These are phyloP conservation scores for Grantiella picta DNA, from an alignment of 2,113 vertebrate species.

Conservation along the genomic window DNA sequence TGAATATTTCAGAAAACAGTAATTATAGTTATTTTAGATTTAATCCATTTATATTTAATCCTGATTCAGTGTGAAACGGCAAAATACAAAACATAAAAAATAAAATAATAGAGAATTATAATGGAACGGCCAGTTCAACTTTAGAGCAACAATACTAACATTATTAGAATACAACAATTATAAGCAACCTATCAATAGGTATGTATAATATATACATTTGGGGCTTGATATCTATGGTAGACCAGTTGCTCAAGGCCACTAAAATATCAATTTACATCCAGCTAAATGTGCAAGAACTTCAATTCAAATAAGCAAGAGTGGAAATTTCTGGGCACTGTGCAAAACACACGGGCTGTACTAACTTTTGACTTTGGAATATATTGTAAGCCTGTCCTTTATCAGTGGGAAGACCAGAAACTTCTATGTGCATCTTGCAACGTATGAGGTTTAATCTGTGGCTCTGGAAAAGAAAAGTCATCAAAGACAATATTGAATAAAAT, in stretches of 20 bases:
- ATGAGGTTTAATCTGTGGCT: background rate
- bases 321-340: background rate
- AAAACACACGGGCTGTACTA: background rate
- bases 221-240: constrained; percentile 37
- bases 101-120: constrained; percentile 40
- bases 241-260: constrained; percentile 65
- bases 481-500: background rate
- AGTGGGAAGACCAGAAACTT: background rate
- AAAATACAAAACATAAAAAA: constrained; percentile 49
- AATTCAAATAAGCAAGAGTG: background rate
- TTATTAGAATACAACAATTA: constrained; percentile 21
- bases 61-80: constrained; percentile 41
- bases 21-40: background rate
- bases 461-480: background rate
- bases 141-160: background rate
- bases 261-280: constrained; percentile 40
- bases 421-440: background rate
- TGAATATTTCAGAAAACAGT: background rate
- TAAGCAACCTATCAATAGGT: constrained; percentile 27
- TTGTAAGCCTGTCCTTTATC: background rate
- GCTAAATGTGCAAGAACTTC: constrained; percentile 12
- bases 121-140: constrained; percentile 19
- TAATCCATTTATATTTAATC: constrained; percentile 41
- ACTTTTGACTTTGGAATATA: background rate
- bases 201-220: constrained; percentile 44